Conservation (phyloP, 2,113 vertebrate genomes). For the Dasyurus viverrinus region DNA sequence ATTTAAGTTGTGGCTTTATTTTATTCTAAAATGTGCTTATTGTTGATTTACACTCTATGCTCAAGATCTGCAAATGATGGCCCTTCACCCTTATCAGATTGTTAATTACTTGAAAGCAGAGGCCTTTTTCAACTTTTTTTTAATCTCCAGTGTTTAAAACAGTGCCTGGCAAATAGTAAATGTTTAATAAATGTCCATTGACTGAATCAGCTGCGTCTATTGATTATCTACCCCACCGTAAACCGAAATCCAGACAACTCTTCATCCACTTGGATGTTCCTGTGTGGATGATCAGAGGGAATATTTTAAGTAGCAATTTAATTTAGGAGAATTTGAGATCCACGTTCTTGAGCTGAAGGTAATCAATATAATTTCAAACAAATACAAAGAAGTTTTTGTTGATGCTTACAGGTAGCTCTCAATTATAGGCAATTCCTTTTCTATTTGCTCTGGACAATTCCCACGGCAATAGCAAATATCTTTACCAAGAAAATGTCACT, state of each 20-base stretch:
- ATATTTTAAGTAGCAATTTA: neutral
- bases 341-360: neutral
- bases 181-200: neutral
- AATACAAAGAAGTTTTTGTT: neutral
- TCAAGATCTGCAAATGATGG: neutral
- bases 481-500: too few species aligned
- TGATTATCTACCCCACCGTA: neutral
- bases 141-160: neutral
- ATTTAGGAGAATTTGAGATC: neutral
- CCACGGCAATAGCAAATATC: too few species aligned
- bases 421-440: too few species aligned
- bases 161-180: neutral
- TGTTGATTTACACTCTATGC: neutral
- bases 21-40: neutral
- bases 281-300: neutral
- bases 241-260: neutral
- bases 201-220: fast-evolving
- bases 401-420: too few species aligned
- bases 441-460: too few species aligned
- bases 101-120: neutral
- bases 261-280: neutral
- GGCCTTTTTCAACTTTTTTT: neutral
- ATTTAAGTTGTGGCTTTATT: neutral
- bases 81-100: neutral
- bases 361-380: neutral